A percentile compares a stretch with the other conserved stretches of the same genome.
Evolutionary conservation across 2,797 vertebrate genomes (phyloP).

Genomic region (Tapirus indicus): DNA sequence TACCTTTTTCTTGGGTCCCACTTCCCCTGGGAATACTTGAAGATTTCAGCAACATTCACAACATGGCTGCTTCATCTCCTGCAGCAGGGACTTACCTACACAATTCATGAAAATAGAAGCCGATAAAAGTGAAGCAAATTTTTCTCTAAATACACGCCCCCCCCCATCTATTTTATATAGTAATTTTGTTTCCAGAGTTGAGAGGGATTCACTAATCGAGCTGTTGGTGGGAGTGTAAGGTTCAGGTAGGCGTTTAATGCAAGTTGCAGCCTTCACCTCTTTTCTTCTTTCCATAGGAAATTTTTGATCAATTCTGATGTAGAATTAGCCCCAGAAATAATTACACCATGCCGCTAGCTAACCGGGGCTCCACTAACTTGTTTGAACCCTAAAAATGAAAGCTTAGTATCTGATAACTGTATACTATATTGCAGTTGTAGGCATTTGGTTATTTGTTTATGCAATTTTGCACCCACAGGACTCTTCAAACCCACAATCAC

Average conservation of each 20-base stretch:
- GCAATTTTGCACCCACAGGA: background rate
- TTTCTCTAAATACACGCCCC: background rate
- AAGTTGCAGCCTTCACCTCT: background rate
- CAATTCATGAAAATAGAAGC: slow-evolving; percentile 39
- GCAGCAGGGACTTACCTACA: background rate
- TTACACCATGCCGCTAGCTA: background rate
- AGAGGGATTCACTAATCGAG: background rate
- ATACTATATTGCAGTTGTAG: background rate
- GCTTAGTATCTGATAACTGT: background rate
- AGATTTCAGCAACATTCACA: background rate
- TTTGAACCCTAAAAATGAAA: slow-evolving; percentile 41
- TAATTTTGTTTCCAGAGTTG: slow-evolving; percentile 32
- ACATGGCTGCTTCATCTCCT: slow-evolving; percentile 10
- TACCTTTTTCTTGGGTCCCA: background rate
- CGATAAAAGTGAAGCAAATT: background rate
- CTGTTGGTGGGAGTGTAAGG: background rate
- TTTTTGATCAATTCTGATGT: background rate
- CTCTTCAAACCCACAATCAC: background rate
- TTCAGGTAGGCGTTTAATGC: background rate
- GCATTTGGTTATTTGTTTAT: background rate
- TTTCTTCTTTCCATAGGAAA: background rate
- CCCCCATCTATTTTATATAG: background rate
- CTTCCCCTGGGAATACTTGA: background rate
- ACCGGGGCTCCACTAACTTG: background rate
- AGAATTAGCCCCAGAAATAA: slow-evolving; percentile 33